Conservation (phyloP, 2,888 invertebrate genomes). For the Campaea margaritaria region DNA sequence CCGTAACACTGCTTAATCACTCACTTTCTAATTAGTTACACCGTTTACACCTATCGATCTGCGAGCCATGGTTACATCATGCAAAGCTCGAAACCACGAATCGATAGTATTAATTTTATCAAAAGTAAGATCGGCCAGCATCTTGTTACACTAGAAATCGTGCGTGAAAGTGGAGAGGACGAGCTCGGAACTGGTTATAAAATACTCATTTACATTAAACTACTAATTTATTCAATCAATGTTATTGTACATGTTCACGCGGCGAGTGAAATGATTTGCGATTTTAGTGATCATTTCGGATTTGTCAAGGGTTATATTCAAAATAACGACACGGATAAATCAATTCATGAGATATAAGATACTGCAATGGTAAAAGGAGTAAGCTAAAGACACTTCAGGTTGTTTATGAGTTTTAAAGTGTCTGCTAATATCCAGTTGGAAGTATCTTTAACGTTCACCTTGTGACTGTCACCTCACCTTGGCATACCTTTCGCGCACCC, state of each 20-base stretch:
- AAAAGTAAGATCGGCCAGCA: conserved; percentile 56
- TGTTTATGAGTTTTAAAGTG: conserved; percentile 15
- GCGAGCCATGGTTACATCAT: conserved; percentile 34
- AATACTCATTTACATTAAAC: conserved; percentile 69
- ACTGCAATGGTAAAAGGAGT: background rate
- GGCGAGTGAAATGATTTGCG: conserved; percentile 40
- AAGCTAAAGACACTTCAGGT: conserved; percentile 11
- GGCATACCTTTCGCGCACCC: conserved; percentile 69
- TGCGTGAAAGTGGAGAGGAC: conserved; percentile 73
- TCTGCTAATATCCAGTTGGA: conserved; percentile 37
- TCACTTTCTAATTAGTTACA: conserved; percentile 48
- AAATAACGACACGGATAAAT: conserved; percentile 12
- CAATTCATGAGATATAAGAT: conserved; percentile 1
- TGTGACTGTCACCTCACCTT: conserved; percentile 70
- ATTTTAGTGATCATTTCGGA: conserved; percentile 20
- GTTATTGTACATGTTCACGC: conserved; percentile 45
- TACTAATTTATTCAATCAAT: conserved; percentile 51
- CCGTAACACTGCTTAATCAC: conserved; percentile 26
- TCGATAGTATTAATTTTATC: conserved; percentile 46
- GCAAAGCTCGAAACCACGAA: conserved; percentile 27
- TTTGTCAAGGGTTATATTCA: conserved; percentile 6
- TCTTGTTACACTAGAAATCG: conserved; percentile 69
- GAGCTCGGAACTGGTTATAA: conserved; percentile 67
- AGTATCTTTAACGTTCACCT: conserved; percentile 48
- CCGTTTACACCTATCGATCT: conserved; percentile 32